Evolutionary conservation across 1,140 invertebrate genomes (phyloP), one percentile per base, ranked within the genome.

Genomic region (Diprion similis): DNA sequence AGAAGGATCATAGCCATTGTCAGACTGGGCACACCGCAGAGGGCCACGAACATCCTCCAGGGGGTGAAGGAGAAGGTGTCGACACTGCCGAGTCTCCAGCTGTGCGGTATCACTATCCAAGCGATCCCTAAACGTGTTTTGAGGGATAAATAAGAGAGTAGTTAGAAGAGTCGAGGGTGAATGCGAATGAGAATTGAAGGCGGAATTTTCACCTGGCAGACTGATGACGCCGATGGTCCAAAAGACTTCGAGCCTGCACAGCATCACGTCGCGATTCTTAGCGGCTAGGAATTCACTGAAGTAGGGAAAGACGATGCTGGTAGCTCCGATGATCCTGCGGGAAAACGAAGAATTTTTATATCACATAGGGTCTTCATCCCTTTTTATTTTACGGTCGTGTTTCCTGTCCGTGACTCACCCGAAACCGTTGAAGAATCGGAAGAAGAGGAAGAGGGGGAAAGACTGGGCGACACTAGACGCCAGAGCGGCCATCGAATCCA

Each of bases 351-450:
- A n/a, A 70, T 70, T 65, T 72, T 68, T 4, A 7, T 7, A 17
- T 51, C 15, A 66, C 15, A 37, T 37, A 37, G 24, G 24, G 24
- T 37, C 24, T 37, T 37, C 24, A 17, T 72, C n/a, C 46, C 8
- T 66, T 0, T 19, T 46, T 71, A 24, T 3, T 71, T 70, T 70
- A 6, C 18, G 66, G 78, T 66, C 72, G 48, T 67, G 37, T 17
- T 17, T 46, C 18, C 46, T 71, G n/a, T 17, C 70, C 10, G 18
- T 8, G 17, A 13, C 86, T 87, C 82, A 91, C 91, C 89, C 89
- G 70, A 91, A 87, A 10, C 93, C 92, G 78, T 91, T 93, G 81
- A 93, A 89, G 77, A 93, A 92, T 78, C 92, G 89, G 4, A 89
- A 73, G 65, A 89, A 75, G 72, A 90, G 85, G 8, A 88, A 79